Base-by-base conservation (phyloP, 2,797 vertebrate species). In the Ficedula albicollis region DNA sequence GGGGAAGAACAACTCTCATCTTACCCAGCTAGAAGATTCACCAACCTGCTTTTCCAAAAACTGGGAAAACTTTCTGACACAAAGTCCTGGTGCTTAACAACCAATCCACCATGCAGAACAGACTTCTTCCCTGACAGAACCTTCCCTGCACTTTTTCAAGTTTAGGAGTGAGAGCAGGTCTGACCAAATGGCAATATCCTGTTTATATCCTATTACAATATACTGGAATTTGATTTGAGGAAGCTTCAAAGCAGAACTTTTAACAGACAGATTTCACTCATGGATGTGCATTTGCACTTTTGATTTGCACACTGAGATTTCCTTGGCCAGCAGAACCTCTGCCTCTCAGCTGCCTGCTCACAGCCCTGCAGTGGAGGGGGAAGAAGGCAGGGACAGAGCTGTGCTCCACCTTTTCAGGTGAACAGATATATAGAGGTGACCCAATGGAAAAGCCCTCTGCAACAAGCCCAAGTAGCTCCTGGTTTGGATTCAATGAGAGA, bases 401-500 rank as follows among this genome's bases (percentile, higher is more conserved):
- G 9, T 6, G 43, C 32, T 52, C 72, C 62, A 58, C 32, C 55
- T 66, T 34, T 15, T 10, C 34, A 39, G 76, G 29, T 30, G 51
- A 52, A 30, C 17, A 30, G 16, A 30, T 18, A 18, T 1, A 51
- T 11, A 52, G 29, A 19, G 29, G 51, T 52, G 51, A 30, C 11
- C 27, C 29, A 30, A 30, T 75, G 95, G 94, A 97, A 96, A 93
- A 82, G 58, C 94, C 94, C 95, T 97, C 95, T 96, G 97, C 67
- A 97, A 97, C 84, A 95, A 97, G 94, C 96, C 95, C 95, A 91
- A 96, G 97, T 94, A 97, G 96, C 97, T 98, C 95, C 95, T 98
- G 97, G 97, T 97, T 98, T 97, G 98, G 93, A 90, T 95, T 97
- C 97, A 98, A 98, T 97, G 98, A 98, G 97, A 98, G 97, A 98